A percentile compares a stretch with the other conserved stretches of the same genome.
Evolutionary conservation across 2,113 vertebrate genomes (phyloP).

Genomic region (Dasypus novemcinctus): DNA sequence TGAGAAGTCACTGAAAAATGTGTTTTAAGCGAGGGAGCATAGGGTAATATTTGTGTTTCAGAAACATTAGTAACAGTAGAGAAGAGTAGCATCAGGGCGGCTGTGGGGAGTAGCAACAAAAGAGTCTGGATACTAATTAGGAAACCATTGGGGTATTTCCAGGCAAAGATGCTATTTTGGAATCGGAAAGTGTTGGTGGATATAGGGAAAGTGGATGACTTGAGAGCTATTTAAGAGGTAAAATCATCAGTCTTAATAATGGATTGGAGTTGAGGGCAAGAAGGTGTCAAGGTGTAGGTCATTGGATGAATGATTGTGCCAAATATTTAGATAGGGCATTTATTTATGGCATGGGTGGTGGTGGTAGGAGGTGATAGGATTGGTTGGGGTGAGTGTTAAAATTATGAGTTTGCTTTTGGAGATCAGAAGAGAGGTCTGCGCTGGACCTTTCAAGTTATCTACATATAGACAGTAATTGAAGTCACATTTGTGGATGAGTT

Average conservation of each 20-base stretch:
- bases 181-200: not conserved
- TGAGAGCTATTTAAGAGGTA: not conserved
- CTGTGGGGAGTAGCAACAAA: not conserved
- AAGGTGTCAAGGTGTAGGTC: not conserved
- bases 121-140: not conserved
- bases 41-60: conserved; percentile 15
- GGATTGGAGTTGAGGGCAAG: not conserved
- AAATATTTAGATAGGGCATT: not conserved
- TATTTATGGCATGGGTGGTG: not conserved
- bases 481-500: not conserved
- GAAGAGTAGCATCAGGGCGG: not conserved
- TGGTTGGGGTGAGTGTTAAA: not conserved
- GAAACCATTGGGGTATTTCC: not conserved
- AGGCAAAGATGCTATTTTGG: not conserved
- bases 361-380: not conserved
- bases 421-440: not conserved
- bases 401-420: conserved; percentile 18
- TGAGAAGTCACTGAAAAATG: not conserved
- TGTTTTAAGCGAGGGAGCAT: not conserved
- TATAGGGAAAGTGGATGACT: not conserved
- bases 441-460: not conserved
- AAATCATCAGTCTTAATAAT: not conserved
- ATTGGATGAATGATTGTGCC: not conserved
- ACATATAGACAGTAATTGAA: not conserved
- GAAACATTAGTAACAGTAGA: not conserved